Conservation (phyloP, 1,140 invertebrate genomes). For the Drosophila truncata region DNA sequence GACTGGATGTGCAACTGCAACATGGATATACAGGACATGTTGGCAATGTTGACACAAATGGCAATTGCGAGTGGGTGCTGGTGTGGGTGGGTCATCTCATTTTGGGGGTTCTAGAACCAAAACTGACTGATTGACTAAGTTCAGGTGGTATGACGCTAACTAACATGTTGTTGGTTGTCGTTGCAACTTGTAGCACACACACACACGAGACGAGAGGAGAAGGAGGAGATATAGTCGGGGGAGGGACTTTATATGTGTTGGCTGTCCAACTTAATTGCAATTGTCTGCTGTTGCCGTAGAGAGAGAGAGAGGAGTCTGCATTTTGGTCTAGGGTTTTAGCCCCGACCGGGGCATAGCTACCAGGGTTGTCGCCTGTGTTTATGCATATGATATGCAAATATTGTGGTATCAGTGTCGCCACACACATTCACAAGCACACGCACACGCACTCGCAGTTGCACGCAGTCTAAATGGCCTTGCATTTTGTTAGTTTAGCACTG, state of each 20-base stretch:
- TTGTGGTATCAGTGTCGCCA: constrained; percentile 73
- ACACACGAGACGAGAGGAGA: not conserved
- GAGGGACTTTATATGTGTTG: constrained; percentile 4
- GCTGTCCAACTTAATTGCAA: constrained; percentile 72
- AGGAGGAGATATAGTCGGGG: no score
- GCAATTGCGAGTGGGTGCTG: constrained; percentile 19
- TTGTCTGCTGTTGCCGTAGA: constrained; percentile 46
- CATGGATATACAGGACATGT: constrained; percentile 45
- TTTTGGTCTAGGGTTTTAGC: constrained; percentile 25
- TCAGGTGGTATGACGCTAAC: constrained; percentile 62
- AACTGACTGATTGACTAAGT: constrained; percentile 70
- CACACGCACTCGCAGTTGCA: constrained; percentile 20
- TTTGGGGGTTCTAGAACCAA: constrained; percentile 16
- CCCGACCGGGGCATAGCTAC: not conserved
- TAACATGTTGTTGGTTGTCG: constrained; percentile 45
- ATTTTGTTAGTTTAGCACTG: constrained; percentile 34
- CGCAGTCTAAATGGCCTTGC: constrained; percentile 28
- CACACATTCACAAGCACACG: constrained; percentile 37
- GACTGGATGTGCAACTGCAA: constrained; percentile 7
- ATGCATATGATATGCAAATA: constrained; percentile 84
- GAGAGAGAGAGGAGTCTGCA: constrained; percentile 16
- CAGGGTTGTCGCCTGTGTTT: constrained; percentile 73
- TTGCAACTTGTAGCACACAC: constrained; percentile 43
- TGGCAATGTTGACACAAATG: constrained; percentile 52
- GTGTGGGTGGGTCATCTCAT: not conserved